phyloP scores from a whole-genome alignment of 2,113 vertebrate species.

The Vulpes lagopus region DNA sequence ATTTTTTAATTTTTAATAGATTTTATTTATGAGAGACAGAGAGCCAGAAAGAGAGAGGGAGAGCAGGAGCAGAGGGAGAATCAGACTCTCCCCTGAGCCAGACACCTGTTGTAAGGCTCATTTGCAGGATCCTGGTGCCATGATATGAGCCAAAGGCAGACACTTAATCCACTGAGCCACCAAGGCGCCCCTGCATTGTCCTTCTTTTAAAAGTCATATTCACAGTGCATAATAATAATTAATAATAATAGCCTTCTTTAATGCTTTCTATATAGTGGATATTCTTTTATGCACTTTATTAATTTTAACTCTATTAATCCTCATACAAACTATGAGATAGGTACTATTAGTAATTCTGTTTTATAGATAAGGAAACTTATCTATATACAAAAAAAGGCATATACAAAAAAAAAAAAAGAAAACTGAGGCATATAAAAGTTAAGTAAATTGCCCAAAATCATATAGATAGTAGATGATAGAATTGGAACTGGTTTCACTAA shows the following conservation, averaged over 20 bases:
- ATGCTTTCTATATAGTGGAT: not conserved
- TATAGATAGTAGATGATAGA: not conserved
- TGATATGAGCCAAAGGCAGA: not conserved
- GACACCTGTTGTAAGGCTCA: not conserved
- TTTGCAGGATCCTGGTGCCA: not conserved
- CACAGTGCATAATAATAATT: not conserved
- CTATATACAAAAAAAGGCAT: not conserved
- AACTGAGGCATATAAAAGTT: not conserved
- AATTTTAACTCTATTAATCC: not conserved
- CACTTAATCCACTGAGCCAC: not conserved
- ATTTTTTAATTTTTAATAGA: not conserved
- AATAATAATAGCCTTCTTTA: not conserved
- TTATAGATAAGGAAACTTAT: not conserved
- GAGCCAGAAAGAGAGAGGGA: not conserved
- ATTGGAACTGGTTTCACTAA: not conserved
- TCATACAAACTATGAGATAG: not conserved
- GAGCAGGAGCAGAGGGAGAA: not conserved
- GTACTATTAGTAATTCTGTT: not conserved
- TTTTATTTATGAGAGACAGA: not conserved
- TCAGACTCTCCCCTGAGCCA: not conserved
- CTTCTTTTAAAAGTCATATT: constrained; percentile 6
- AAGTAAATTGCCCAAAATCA: not conserved
- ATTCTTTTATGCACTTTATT: not conserved
- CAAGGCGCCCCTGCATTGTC: not conserved
- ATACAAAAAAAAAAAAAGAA: not conserved